Conservation (phyloP, 2,797 vertebrate species). For the Eleutherodactylus coqui region DNA sequence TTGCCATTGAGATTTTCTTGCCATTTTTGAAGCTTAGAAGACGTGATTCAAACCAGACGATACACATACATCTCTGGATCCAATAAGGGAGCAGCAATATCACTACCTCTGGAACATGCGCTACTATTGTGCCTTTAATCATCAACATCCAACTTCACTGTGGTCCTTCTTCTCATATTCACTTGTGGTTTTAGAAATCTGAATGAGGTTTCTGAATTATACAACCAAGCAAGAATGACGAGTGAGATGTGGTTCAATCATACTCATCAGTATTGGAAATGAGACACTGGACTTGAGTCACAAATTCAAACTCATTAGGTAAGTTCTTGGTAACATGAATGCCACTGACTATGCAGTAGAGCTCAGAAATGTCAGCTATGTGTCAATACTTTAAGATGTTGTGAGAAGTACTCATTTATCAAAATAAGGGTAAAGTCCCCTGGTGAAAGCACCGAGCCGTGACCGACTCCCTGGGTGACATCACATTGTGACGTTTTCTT, state of each 20-base stretch:
- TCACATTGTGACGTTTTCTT: too few species aligned
- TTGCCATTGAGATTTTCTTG: background rate
- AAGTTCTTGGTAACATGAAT: background rate
- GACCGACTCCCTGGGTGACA: too few species aligned
- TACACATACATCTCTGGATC: background rate
- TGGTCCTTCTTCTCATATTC: slow-evolving; percentile 4
- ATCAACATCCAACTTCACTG: slow-evolving; percentile 13
- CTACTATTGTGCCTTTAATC: slow-evolving; percentile 10
- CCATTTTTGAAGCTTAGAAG: background rate
- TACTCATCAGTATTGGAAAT: background rate
- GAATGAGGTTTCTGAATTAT: background rate
- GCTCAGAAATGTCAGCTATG: too few species aligned
- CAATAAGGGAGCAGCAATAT: background rate
- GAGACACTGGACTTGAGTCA: background rate
- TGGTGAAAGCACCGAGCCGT: too few species aligned
- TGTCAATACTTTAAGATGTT: too few species aligned
- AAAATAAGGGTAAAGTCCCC: too few species aligned
- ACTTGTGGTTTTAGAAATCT: slow-evolving; percentile 23
- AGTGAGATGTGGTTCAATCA: background rate
- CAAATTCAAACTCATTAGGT: background rate
- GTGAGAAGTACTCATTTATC: too few species aligned
- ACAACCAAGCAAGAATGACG: background rate
- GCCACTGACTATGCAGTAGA: background rate
- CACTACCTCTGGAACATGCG: background rate
- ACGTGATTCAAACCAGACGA: background rate